phyloP scores from a whole-genome alignment of 2,113 vertebrate species.

The Brevimyrus niger region DNA sequence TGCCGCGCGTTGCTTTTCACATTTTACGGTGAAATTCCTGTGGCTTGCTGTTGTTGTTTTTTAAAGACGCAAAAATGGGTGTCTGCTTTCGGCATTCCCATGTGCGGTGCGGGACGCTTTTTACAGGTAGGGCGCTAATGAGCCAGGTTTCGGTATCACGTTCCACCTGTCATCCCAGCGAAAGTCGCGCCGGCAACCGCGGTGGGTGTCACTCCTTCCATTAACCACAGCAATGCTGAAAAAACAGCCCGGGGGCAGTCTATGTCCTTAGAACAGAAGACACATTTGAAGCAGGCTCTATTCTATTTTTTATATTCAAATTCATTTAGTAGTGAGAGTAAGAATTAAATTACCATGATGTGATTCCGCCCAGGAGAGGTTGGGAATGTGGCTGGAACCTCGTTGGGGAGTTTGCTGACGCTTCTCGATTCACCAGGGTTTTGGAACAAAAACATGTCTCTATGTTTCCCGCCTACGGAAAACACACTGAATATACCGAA shows the following conservation, averaged over 20 bases:
- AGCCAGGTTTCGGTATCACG: neutral
- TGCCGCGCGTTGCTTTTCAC: neutral
- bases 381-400: neutral
- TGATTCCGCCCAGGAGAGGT: neutral
- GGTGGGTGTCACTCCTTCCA: slow-evolving; percentile 18
- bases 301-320: slow-evolving; percentile 33
- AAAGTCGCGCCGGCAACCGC: neutral
- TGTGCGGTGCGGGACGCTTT: neutral
- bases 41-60: neutral
- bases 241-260: slow-evolving; percentile 8
- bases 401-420: neutral
- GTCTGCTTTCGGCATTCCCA: neutral
- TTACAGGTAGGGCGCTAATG: neutral
- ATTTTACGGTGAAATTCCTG: neutral
- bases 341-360: slow-evolving; percentile 5
- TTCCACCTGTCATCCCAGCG: neutral
- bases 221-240: slow-evolving; percentile 25
- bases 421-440: neutral
- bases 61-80: neutral
- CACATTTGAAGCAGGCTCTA: slow-evolving; percentile 24
- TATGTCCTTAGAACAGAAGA: slow-evolving; percentile 25
- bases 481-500: neutral
- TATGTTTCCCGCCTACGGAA: neutral
- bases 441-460: neutral
- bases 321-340: neutral